A percentile compares a stretch with the other conserved stretches of the same genome.
Evolutionary conservation across 2,888 invertebrate genomes (phyloP).

Genomic region (Patella ulyssiponensis): DNA sequence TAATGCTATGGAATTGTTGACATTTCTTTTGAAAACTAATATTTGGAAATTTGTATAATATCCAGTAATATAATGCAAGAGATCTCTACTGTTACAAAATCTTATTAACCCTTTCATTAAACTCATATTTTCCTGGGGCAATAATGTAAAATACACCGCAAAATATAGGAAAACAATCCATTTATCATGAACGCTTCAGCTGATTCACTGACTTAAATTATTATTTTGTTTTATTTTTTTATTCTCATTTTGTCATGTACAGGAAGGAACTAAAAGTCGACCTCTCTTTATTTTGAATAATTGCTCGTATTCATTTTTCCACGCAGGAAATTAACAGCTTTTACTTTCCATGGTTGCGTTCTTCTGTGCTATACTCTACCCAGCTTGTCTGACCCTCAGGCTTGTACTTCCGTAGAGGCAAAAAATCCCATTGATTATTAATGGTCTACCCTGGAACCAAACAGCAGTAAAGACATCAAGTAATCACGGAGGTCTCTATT

Average conservation of each 20-base stretch:
- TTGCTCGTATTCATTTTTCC: slow-evolving; percentile 27
- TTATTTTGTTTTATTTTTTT: background rate
- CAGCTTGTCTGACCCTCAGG: slow-evolving; percentile 26
- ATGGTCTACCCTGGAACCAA: slow-evolving; percentile 14
- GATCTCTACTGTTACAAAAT: background rate
- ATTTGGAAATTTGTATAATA: no score
- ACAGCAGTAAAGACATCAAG: slow-evolving; percentile 6
- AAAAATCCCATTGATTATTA: slow-evolving; percentile 24
- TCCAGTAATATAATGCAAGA: no score
- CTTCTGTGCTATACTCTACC: slow-evolving; percentile 25
- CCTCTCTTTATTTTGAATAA: slow-evolving; percentile 24
- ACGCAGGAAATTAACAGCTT: slow-evolving; percentile 39
- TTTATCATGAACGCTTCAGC: slow-evolving; percentile 6
- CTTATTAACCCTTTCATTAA: slow-evolving; percentile 5
- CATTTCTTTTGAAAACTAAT: no score
- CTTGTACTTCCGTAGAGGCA: slow-evolving; percentile 29
- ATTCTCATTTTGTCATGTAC: slow-evolving; percentile 15
- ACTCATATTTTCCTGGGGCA: background rate
- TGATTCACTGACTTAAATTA: background rate
- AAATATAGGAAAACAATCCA: slow-evolving; percentile 12
- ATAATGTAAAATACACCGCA: slow-evolving; percentile 8
- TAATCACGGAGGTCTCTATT: slow-evolving; percentile 17
- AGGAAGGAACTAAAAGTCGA: slow-evolving; percentile 21
- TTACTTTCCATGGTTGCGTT: slow-evolving; percentile 29
- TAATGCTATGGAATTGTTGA: no score